Base-by-base conservation (phyloP, 1,140 invertebrate species). In the Rhysida immarginata region DNA sequence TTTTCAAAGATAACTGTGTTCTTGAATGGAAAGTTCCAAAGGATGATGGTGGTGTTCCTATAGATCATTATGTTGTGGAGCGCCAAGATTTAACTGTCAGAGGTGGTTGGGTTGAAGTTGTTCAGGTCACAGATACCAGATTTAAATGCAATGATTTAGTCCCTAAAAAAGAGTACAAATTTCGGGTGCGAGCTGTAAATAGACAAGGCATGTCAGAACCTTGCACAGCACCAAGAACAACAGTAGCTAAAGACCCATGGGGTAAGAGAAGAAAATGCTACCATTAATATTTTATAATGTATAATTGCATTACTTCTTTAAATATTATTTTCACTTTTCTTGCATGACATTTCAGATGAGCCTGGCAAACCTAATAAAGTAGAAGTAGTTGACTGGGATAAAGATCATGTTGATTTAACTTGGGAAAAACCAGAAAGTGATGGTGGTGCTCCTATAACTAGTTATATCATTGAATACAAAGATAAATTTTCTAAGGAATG, bases 171-270 rank as follows among this genome's bases (percentile, higher is more conserved):
- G 87, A 83, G 64, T 96, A 87, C 74, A 93, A 93, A 77, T 97
- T 99, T 76, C 79, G 95, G 58, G 92, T 97, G 57, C 79, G 83
- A 56, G 95, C 94, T 49, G 84, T 96, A 14, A 98, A 98, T 68
- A 89, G 89, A 66, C 78, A 77, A 64, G 78, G 78, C 5, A 63
- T 67, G 21, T 74, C 89, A 70, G 91, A 96, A 68, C 90, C 91
- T 49, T 83, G 87, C 23, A 71, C 83, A 8, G 88, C 92, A 64
- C 81, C 75, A 57, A 92, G 88, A 66, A 80, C 85, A 26, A 82
- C 94, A 25, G 69, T 96, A 45, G 93, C 94, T 35, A 97, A 97
- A 73, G 92, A 98, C 83, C 94, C 94, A 61, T 98, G 91, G 88
- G 91, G 87, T 92, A 75, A 74, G 72, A 35, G 16, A n/a, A n/a